Percentiles rank a stretch among this genome's conserved stretches.
phyloP scores from a whole-genome alignment of 2,888 invertebrate genomes.

The Syritta pipiens region DNA sequence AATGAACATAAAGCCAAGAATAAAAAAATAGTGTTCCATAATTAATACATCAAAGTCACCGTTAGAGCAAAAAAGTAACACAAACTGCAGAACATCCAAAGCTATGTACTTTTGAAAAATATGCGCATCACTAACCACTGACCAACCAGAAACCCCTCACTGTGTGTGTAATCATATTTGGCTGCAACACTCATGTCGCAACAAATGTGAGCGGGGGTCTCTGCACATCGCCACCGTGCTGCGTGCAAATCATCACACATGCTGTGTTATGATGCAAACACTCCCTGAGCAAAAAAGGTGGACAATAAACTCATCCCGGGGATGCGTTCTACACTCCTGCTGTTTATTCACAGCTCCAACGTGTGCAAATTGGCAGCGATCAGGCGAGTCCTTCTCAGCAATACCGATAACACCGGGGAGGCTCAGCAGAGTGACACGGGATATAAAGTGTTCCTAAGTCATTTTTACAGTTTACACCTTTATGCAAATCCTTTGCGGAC shows the following conservation, averaged over 20 bases:
- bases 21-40: too few species aligned
- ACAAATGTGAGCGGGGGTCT: slow-evolving; percentile 49
- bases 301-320: slow-evolving; percentile 56
- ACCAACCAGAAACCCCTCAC: slow-evolving; percentile 25
- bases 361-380: slow-evolving; percentile 61
- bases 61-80: too few species aligned
- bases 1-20: too few species aligned
- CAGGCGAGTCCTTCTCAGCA: slow-evolving; percentile 33
- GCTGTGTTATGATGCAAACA: slow-evolving; percentile 68
- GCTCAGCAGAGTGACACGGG: slow-evolving; percentile 47
- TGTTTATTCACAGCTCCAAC: slow-evolving; percentile 49
- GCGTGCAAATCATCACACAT: slow-evolving; percentile 65
- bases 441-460: slow-evolving; percentile 67
- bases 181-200: slow-evolving; percentile 56
- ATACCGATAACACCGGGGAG: slow-evolving; percentile 37
- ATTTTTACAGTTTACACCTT: slow-evolving; percentile 74
- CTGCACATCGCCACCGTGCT: slow-evolving; percentile 63
- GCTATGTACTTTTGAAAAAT: slow-evolving; percentile 29
- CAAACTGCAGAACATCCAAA: background rate
- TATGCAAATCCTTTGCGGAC: slow-evolving; percentile 79
- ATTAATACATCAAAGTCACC: too few species aligned
- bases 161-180: slow-evolving; percentile 49
- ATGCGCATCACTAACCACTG: slow-evolving; percentile 29
- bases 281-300: slow-evolving; percentile 50
- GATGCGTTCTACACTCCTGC: slow-evolving; percentile 42